Evolutionary conservation across 2,888 invertebrate species (phyloP), one percentile per base, ranked within the genome.

Genomic region (Ennomos fuscantarius): DNA sequence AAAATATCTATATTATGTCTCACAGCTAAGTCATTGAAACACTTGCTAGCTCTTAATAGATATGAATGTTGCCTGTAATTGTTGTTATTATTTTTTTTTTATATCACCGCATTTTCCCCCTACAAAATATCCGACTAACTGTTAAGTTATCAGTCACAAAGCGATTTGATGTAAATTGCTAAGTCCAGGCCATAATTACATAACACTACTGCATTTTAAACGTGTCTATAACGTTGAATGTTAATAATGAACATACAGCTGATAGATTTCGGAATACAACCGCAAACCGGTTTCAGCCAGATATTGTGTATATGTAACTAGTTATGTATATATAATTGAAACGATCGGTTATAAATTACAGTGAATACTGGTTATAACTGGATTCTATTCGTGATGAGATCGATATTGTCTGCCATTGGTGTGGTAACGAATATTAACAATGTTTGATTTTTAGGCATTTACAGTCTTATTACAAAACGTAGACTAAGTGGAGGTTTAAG

Each of bases 161-260:
- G 42, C 34, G 51, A 47, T 60, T 47, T 56, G 8, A 58, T 50
- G 48, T 43, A 47, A 55, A 55, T 55, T 52, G 13, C 39, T 11
- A 24, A n/a, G 8, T 3, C 33, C 34, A 11, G 9, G 24, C 8
- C 12, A 35, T 40, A 6, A 54, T 58, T 59, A 60, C 57, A 53
- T 63, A 58, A 60, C 41, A 10, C 43, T 42, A 32, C 10, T 13
- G 39, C 44, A 53, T 35, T 36, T 11, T 1, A 34, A 45, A 58
- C 60, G 60, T 60, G 48, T 33, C 44, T 43, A 37, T 48, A 43
- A 31, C 31, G 47, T 10, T 11, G 12, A 31, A 15, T 32, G 37
- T 8, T 15, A 45, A 24, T 24, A 24, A 54, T 60, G 50, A 42
- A 47, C 53, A 51, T 56, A 56, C 39, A 49, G 35, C 40, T 50